Base-by-base conservation (phyloP, 92 coral and sea anemone species). In the Epizoanthus rinbou region DNA sequence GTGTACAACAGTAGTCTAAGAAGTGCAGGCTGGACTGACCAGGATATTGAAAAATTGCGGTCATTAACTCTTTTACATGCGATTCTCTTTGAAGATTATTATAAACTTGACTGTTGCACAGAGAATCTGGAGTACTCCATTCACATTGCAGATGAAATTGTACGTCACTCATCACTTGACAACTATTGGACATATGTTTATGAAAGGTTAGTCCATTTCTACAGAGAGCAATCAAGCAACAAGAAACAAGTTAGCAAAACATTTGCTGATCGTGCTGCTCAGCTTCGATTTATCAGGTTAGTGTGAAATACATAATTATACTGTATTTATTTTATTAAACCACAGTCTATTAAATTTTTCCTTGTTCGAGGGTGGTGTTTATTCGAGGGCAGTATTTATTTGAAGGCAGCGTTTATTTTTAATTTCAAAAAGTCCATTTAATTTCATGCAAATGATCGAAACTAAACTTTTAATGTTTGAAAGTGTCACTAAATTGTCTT, bases 61-160 rank as follows among this genome's bases (percentile, higher is more conserved):
- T 21, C 25, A 4, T 8, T 76, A 35, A 23, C 57, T 24, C 25
- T 39, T 64, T 13, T 39, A 5, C 82, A 76, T 41, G 70, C 67
- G 2, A 53, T 76, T 3, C 16, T 7, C 1, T n/a, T 22, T 60
- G 85, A 80, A 43, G 85, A 80, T 45, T 64, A 14, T 19, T 80
- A 80, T 62, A 57, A 45, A 11, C 53, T 64, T 3, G 2, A 10
- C 3, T 23, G 15, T n/a, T 85, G 88, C 60, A 78, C 57, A n/a
- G 88, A 85, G 63, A 78, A 85, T 35, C 19, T 85, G 3, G 88
- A 85, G 64, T 85, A 78, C 53, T 67, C 88, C 4, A 79, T 78
- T 1, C 88, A 85, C 54, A 7, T 59, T 3, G 63, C 57, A 28
- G 88, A 85, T 35, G 88, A 52, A 25, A 33, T 85, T 14, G 28